phyloP scores from a whole-genome alignment of 2,888 invertebrate genomes.

The Acleris laterana region DNA sequence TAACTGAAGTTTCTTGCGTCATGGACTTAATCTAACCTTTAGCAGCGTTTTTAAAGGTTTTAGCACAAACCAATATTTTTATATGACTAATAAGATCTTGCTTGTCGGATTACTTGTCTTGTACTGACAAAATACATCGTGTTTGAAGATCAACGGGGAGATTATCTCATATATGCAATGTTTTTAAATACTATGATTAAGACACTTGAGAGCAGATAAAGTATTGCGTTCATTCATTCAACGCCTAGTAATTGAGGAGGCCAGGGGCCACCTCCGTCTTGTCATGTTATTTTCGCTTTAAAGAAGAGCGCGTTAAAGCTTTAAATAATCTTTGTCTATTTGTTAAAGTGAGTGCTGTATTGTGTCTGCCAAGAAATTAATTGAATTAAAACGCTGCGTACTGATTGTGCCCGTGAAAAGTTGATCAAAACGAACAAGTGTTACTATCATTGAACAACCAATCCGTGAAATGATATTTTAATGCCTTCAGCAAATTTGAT shows the following conservation, averaged over 20 bases:
- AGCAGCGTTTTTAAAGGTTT: constrained; percentile 10
- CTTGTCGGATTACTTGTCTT: background rate
- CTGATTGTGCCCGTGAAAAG: background rate
- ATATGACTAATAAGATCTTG: background rate
- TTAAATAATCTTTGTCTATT: background rate
- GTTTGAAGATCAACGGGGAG: background rate
- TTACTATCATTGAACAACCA: constrained; percentile 19
- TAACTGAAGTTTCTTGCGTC: constrained; percentile 4
- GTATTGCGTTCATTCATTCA: background rate
- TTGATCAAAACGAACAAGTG: background rate
- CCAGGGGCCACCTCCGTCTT: background rate
- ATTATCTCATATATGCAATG: too few species aligned
- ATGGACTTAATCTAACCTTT: constrained; percentile 9
- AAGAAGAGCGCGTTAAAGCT: background rate
- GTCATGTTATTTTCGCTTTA: background rate
- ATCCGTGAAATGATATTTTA: constrained; percentile 29
- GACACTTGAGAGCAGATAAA: background rate
- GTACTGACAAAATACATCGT: background rate
- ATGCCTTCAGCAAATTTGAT: constrained; percentile 49
- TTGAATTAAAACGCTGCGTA: background rate
- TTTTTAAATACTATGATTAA: too few species aligned
- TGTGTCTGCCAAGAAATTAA: constrained; percentile 18
- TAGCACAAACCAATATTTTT: constrained; percentile 23
- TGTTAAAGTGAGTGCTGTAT: constrained; percentile 2
- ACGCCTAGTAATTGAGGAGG: background rate